Evolutionary conservation across 1,140 invertebrate genomes (phyloP).

Genomic region (Mya arenaria): DNA sequence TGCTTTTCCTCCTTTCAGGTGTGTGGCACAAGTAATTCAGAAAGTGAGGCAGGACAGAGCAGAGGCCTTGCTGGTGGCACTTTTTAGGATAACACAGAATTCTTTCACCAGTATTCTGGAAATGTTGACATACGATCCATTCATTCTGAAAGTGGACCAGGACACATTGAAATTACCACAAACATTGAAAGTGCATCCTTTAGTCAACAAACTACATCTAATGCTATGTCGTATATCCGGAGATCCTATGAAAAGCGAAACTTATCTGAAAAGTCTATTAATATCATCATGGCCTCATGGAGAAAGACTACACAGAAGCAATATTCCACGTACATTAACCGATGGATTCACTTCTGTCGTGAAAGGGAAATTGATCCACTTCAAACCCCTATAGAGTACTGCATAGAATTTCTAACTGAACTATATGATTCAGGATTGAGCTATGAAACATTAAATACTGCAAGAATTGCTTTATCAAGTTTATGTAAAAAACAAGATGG

Average conservation of each 20-base stretch:
- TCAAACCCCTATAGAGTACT: slow-evolving; percentile 32
- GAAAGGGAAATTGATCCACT: slow-evolving; percentile 31
- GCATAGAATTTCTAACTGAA: slow-evolving; percentile 52
- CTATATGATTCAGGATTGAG: slow-evolving; percentile 36
- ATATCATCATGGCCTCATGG: slow-evolving; percentile 52
- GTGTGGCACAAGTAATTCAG: neutral
- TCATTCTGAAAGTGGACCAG: neutral
- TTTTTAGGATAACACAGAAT: slow-evolving; percentile 27
- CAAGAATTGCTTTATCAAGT: slow-evolving; percentile 40
- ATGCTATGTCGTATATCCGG: slow-evolving; percentile 56
- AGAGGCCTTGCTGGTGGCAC: slow-evolving; percentile 1
- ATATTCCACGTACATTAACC: slow-evolving; percentile 49
- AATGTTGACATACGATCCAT: slow-evolving; percentile 29
- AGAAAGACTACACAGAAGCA: slow-evolving; percentile 39
- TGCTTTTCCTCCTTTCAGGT: slow-evolving; percentile 51
- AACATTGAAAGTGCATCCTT: slow-evolving; percentile 28
- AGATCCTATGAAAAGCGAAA: slow-evolving; percentile 14
- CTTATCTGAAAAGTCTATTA: slow-evolving; percentile 28
- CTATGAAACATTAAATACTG: slow-evolving; percentile 51
- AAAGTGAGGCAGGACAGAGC: neutral
- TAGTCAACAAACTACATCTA: slow-evolving; percentile 31
- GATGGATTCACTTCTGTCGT: slow-evolving; percentile 51
- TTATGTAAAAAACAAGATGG: slow-evolving; percentile 10
- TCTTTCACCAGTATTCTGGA: slow-evolving; percentile 3
- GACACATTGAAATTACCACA: slow-evolving; percentile 1